A percentile compares a stretch with the other conserved stretches of the same genome.
Conservation (phyloP, 2,113 vertebrate species). For the crab-eating macaque (Macaca fascicularis) region T2T-MFA8v1.1 NC_088375.1:7356501-7357000, state of each 20-base stretch:
- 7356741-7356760: neutral
- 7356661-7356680: neutral
- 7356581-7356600: neutral
- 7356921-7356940: neutral
- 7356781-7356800: neutral
- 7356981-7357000: neutral
- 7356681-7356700: neutral
- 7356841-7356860: neutral
- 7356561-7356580: neutral
- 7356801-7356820: neutral
- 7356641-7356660: neutral
- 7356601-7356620: neutral
- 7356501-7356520: neutral
- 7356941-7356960: neutral
- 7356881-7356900: neutral
- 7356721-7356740: neutral
- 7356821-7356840: neutral
- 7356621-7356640: neutral
- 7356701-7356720: neutral
- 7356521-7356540: neutral
- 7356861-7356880: neutral
- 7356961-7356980: neutral
- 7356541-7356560: neutral
- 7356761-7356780: neutral
- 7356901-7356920: neutral